Conservation (phyloP, 23 tunicate genomes). For the Phallusia fumigata region DNA sequence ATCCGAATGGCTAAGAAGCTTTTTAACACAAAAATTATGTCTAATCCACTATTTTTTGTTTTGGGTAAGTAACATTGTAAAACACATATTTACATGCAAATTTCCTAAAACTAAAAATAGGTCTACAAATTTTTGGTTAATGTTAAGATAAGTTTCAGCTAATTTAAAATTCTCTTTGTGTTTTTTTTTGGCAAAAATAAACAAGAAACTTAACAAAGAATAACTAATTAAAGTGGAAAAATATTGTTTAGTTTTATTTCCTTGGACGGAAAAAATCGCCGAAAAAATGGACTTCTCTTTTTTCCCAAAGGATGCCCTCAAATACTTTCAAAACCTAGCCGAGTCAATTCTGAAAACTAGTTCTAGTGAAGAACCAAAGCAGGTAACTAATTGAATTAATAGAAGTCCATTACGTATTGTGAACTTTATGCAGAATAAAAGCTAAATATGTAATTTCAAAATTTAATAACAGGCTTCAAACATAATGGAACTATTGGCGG, state of each 20-base stretch:
- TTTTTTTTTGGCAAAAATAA: not conserved
- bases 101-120: too few relatives aligned
- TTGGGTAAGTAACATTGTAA: not conserved
- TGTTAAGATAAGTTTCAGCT: not conserved
- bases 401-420: too few relatives aligned
- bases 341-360: not conserved
- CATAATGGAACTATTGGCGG: too few relatives aligned
- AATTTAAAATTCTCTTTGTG: not conserved
- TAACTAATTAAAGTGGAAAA: too few relatives aligned
- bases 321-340: not conserved
- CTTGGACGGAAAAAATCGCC: not conserved
- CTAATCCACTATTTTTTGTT: not conserved
- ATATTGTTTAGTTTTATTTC: not conserved
- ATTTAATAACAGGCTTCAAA: too few relatives aligned
- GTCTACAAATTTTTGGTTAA: too few relatives aligned
- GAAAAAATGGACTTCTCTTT: slow-evolving; percentile 2
- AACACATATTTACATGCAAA: too few relatives aligned
- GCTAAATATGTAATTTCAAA: too few relatives aligned
- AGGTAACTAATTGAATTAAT: not conserved
- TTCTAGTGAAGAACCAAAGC: not conserved
- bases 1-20: not conserved
- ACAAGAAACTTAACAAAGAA: too few relatives aligned
- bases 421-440: too few relatives aligned
- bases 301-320: not conserved
- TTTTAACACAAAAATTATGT: not conserved